Conservation (phyloP, 2,888 invertebrate species). For the Allygus modestus region DNA sequence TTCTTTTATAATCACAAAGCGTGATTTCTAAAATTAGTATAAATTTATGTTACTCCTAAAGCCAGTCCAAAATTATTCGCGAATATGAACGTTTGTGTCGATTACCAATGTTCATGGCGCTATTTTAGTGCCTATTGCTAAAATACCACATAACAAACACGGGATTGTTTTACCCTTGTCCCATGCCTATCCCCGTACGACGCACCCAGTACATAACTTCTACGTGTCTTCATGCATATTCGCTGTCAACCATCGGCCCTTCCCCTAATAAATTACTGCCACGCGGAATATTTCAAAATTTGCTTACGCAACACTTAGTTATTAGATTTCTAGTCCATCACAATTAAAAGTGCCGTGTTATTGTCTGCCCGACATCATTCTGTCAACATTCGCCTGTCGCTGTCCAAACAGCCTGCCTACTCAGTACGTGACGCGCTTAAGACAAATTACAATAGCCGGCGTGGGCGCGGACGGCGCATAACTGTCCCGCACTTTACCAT, state of each 20-base stretch:
- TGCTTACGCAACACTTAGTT: neutral
- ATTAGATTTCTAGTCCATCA: neutral
- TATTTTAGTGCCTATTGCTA: too few species aligned
- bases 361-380: neutral
- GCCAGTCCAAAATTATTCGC: too few species aligned
- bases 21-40: too few species aligned
- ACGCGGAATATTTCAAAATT: constrained; percentile 11
- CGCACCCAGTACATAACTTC: too few species aligned
- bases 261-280: neutral
- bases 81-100: too few species aligned
- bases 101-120: too few species aligned
- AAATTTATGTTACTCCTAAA: too few species aligned
- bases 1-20: too few species aligned
- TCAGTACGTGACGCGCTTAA: neutral
- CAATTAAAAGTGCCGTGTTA: neutral
- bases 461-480: neutral
- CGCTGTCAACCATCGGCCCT: neutral
- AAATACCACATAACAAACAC: too few species aligned
- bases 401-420: constrained; percentile 5
- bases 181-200: too few species aligned
- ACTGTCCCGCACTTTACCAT: neutral
- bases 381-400: neutral
- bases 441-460: neutral
- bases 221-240: too few species aligned
- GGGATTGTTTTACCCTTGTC: too few species aligned